Evolutionary conservation across 2,888 invertebrate genomes (phyloP), one percentile per base, ranked within the genome.

Genomic region (Smittia sp.): DNA sequence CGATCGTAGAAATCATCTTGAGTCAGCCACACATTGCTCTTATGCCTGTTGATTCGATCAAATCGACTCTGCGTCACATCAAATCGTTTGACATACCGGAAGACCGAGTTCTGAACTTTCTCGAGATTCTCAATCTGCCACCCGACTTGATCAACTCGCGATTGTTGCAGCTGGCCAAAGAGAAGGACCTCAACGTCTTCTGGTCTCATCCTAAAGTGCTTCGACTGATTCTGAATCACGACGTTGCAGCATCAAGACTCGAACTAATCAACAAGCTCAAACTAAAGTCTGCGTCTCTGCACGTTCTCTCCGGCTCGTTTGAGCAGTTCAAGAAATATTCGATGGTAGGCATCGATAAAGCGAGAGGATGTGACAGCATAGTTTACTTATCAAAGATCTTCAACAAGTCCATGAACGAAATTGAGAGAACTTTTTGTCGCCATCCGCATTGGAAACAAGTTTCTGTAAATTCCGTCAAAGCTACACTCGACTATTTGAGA

Each of bases 401-500:
- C 1, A 74, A 79, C 70, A 74, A 78, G 63, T 69, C 79, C 69
- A 76, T 78, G 74, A 75, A 76, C 46, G 75, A 78, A 54, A 77
- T 86, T 11, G 78, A 82, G 6, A 76, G 77, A 39, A 75, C 79
- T 75, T 78, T 91, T 18, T 81, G 80, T 18, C 83, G 84, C 4
- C 90, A 91, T 80, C 88, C 88, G 1, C 88, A 85, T 78, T 89
- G 88, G 86, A 84, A 86, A 11, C 85, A 88, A 77, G 85, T 88
- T 18, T 86, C 90, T 0, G 78, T 89, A 1, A 76, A 83, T 7
- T 84, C 86, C 18, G 85, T 90, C 1, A 83, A 87, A 74, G 84
- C 86, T 32, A 88, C 88, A 69, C 83, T 88, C 66, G 80, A 84
- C 25, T 88, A 83, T 78, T 79, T 92, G 25, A 77, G 77, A 18